Base-by-base conservation (phyloP, 35 echinoderm and acorn worm species). In the Holothuria glaberrima region DNA sequence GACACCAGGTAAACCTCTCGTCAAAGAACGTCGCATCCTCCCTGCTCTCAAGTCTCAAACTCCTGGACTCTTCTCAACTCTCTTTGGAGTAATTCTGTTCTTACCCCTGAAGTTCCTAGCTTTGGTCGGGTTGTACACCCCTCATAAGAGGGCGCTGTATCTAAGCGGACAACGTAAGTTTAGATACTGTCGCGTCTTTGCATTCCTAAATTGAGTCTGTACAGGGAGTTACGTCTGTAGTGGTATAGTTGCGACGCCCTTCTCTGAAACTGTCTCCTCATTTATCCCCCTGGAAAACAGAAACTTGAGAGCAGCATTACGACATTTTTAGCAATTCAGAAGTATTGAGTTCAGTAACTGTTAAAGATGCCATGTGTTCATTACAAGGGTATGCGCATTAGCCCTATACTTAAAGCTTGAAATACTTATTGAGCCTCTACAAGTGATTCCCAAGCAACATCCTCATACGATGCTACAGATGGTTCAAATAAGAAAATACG, bases 91-190 rank as follows among this genome's bases (percentile, higher is more conserved):
- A 84, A 84, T 84, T 61, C 80, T 84, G 56, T 54, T 84, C 54
- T 29, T 84, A 22, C 80, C 80, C 24, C 52, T 84, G 80, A 84
- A 84, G 80, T 48, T 84, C 25, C 58, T 84, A 30, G 30, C 80
- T 21, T 58, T 84, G 54, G 22, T 84, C 80, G 80, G 80, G 54
- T 84, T 84, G 80, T 84, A 84, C 80, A 27, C 33, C n/a, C 57
- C 28, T 61, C 52, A 30, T 30, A 84, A 84, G 80, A 84, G 80
- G 57, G 80, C 57, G 58, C 56, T 84, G 31, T 59, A 18, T 84
- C 80, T 84, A 36, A 84, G 80, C 29, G 80, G 80, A 84, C 80
- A 84, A 30, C 80, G 80, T 84, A 84, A 84, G 80, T 84, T 61
- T 20, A 63, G 58, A 60, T 21, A 18, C 33, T n/a, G 27, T 14